Base-by-base conservation (phyloP, 2,888 invertebrate genomes). In the Thera britannica region DNA sequence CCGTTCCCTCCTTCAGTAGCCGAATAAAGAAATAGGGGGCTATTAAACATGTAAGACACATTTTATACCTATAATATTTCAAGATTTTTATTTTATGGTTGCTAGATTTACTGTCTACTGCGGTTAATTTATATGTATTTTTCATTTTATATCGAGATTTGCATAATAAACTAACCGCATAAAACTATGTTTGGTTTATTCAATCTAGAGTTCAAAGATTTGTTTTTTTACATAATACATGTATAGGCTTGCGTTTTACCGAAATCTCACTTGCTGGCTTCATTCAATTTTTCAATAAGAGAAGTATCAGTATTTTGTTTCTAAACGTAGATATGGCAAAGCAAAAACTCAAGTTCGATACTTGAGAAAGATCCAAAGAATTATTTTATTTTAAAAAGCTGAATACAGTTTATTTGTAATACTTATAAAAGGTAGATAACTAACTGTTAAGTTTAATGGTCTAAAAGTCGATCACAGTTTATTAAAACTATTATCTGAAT, bases 1-100 rank as follows among this genome's bases (percentile, higher is more conserved):
- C 77, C 75, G 73, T 74, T 73, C 74, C 71, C 73, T 73, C 66
- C 76, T 88, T 86, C 90, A 88, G 91, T 84, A 90, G 92, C 90
- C 79, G 79, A 83, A 85, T 83, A 80, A 85, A 86, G 82, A 89
- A 86, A 86, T 84, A 87, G 79, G 76, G 75, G 80, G 80, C 85
- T 82, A 87, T 89, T 85, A 86, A 87, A 85, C 75, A 79, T 77
- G 77, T 81, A 81, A 85, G 86, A 88, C 87, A 89, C 80, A 81
- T 89, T 89, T 75, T 89, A 90, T 87, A 81, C 71, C 74, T 75
- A 79, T 80, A 84, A 84, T 90, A 90, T 84, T 83, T 90, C 80
- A 85, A 79, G 78, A 79, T 82, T 87, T 86, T 85, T 85, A 90
- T 87, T 88, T 84, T 86, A 85, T 83, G 78, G 81, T 81, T 78